Conservation (phyloP, 2,888 invertebrate genomes). For the Euclidia mi region DNA sequence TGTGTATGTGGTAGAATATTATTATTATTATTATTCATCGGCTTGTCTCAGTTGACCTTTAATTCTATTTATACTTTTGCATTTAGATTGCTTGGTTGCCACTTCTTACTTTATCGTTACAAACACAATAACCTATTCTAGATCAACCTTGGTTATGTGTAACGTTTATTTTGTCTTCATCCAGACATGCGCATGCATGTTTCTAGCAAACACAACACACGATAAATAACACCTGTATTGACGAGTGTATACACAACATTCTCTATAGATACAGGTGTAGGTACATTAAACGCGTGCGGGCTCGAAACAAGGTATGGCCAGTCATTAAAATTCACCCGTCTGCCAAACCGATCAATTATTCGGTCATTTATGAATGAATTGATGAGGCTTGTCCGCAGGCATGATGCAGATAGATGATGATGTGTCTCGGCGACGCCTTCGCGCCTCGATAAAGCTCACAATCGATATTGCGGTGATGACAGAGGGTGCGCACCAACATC, state of each 20-base stretch:
- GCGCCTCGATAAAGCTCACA: conserved; percentile 22
- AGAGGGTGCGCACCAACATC: neutral
- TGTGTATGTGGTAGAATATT: too few species aligned
- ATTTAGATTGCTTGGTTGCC: too few species aligned
- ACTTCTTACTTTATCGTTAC: too few species aligned
- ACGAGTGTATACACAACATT: neutral
- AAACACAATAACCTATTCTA: neutral
- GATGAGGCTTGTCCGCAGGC: conserved; percentile 43
- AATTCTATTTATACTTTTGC: too few species aligned
- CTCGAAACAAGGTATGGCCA: conserved; percentile 10
- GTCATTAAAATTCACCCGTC: conserved; percentile 45
- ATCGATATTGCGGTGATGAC: conserved; percentile 26
- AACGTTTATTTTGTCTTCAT: neutral
- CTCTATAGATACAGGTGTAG: neutral
- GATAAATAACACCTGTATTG: conserved; percentile 12
- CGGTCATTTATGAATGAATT: conserved; percentile 58
- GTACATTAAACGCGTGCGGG: neutral
- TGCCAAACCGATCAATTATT: conserved; percentile 59
- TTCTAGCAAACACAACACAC: neutral
- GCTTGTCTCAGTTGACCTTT: neutral
- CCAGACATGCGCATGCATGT: neutral
- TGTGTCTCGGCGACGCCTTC: conserved; percentile 22
- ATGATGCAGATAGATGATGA: conserved; percentile 42
- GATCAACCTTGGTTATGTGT: neutral
- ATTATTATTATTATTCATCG: too few species aligned